Conservation (phyloP, 2,113 vertebrate genomes). For the Tragelaphus strepsiceros region DNA sequence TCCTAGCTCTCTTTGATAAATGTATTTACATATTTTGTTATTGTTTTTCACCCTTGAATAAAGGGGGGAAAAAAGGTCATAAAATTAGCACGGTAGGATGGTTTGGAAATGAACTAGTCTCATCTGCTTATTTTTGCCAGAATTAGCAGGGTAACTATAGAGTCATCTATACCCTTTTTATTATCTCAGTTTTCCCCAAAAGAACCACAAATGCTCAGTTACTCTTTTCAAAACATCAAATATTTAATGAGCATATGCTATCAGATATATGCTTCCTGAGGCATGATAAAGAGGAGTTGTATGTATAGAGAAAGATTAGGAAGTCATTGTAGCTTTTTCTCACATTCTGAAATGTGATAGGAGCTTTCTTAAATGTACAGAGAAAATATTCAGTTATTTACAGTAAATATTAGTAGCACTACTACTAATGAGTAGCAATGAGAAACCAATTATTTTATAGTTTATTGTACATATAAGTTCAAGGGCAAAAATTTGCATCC, state of each 20-base stretch:
- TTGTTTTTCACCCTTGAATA: background rate
- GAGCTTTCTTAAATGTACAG: background rate
- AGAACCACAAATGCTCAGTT: background rate
- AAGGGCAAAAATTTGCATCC: background rate
- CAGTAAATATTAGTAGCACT: background rate
- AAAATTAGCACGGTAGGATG: background rate
- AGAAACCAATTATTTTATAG: background rate
- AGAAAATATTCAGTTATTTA: background rate
- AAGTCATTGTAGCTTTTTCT: background rate
- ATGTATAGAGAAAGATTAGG: background rate
- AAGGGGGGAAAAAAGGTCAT: background rate
- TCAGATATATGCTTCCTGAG: background rate
- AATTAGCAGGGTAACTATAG: background rate
- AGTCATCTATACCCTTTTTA: background rate
- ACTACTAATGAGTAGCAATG: background rate
- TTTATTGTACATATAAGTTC: background rate
- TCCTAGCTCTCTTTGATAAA: background rate
- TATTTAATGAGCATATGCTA: background rate
- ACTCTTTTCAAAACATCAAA: background rate
- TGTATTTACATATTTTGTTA: background rate
- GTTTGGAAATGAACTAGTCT: background rate
- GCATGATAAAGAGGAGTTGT: background rate
- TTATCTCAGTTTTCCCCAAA: background rate
- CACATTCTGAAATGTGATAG: background rate
- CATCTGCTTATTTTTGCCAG: background rate